These are phyloP conservation scores for Callosobruchus maculatus DNA, from an alignment of 2,888 invertebrate genomes.

Conservation along the genomic window DNA sequence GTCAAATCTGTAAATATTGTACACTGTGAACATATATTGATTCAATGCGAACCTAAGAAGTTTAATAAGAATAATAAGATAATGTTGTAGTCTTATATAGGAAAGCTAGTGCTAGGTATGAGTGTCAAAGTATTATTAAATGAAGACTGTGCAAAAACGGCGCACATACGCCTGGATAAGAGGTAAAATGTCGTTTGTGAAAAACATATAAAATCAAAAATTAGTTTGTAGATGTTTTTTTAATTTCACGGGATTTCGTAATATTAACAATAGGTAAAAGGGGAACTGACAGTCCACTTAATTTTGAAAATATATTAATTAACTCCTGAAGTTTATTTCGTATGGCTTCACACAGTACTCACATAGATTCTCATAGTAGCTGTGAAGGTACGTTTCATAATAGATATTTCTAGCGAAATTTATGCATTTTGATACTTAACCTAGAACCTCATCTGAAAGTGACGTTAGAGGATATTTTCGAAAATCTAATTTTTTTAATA, in stretches of 20 bases:
- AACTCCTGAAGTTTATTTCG: too few species aligned
- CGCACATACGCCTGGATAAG: conserved; percentile 41
- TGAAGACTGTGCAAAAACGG: conserved; percentile 48
- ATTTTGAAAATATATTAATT: too few species aligned
- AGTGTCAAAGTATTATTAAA: conserved; percentile 45
- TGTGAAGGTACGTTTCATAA: too few species aligned
- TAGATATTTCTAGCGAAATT: too few species aligned
- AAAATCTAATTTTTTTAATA: too few species aligned
- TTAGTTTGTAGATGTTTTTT: conserved; percentile 6
- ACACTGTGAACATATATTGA: neutral
- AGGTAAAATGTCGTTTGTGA: conserved; percentile 43
- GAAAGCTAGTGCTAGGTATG: neutral
- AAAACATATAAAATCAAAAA: conserved; percentile 25
- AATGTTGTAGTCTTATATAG: neutral
- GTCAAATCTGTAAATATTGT: neutral
- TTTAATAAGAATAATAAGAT: neutral
- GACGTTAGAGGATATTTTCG: too few species aligned
- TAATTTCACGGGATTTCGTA: neutral
- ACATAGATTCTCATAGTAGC: too few species aligned
- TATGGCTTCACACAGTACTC: too few species aligned
- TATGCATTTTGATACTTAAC: too few species aligned
- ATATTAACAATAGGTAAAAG: neutral
- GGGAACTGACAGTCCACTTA: neutral
- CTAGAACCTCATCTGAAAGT: too few species aligned
- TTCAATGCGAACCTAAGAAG: neutral